A percentile compares a stretch with the other conserved stretches of the same genome.
phyloP scores from a whole-genome alignment of 2,113 vertebrate genomes.

The Laticauda colubrina region DNA sequence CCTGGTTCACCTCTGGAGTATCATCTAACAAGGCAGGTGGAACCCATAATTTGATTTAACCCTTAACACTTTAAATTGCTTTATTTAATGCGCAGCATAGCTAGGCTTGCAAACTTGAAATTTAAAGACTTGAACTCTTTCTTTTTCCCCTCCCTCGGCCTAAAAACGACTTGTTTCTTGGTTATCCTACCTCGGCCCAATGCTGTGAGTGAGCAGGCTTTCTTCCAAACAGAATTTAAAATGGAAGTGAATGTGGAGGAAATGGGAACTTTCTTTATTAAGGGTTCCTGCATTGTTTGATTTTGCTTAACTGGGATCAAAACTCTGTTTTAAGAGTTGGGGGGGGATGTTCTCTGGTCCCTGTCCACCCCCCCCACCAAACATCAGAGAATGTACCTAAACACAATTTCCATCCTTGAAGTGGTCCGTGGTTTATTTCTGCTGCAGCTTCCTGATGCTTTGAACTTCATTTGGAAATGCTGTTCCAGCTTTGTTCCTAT shows the following conservation, averaged over 20 bases:
- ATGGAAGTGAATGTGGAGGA: not conserved
- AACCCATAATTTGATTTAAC: not conserved
- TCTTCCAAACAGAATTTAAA: not conserved
- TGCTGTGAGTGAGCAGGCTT: not conserved
- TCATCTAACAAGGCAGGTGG: not conserved
- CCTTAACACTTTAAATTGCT: too few species aligned
- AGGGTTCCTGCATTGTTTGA: not conserved
- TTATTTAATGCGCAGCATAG: not conserved
- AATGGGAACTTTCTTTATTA: not conserved
- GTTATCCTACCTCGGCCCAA: not conserved
- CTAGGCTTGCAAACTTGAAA: too few species aligned
- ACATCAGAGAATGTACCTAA: not conserved
- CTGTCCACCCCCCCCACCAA: not conserved
- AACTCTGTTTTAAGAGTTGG: not conserved
- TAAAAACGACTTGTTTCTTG: not conserved
- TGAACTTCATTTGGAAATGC: too few species aligned
- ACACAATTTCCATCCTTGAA: not conserved
- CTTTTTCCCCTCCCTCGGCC: not conserved
- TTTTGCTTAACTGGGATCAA: conserved; percentile 5
- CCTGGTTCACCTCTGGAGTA: too few species aligned
- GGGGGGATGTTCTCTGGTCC: not conserved
- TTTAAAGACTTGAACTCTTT: not conserved
- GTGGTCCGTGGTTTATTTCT: not conserved
- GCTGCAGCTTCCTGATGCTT: not conserved
- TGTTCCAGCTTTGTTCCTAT: not conserved